Evolutionary conservation across 2,888 invertebrate species (phyloP).

Genomic region (Laspeyria flexula): DNA sequence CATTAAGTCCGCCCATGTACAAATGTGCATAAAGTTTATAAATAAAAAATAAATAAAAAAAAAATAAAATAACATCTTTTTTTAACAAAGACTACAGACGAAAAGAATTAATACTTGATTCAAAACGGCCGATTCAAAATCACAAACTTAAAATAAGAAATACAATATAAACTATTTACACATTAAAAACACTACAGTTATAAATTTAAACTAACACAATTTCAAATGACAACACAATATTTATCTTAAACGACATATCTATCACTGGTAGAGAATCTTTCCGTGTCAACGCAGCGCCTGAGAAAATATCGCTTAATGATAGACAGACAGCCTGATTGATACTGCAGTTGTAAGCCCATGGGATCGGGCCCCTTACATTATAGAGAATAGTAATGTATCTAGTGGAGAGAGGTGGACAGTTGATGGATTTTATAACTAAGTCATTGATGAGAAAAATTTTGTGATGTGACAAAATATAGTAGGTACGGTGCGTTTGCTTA

Average conservation of each 20-base stretch:
- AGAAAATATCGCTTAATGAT: slow-evolving; percentile 29
- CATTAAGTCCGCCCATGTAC: no score
- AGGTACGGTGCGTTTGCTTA: no score
- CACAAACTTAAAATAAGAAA: no score
- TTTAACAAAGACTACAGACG: no score
- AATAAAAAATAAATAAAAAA: no score
- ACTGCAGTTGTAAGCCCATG: slow-evolving; percentile 23
- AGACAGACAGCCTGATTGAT: slow-evolving; percentile 36
- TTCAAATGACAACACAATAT: slow-evolving; percentile 11
- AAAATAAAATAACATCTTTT: no score
- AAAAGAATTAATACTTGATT: no score
- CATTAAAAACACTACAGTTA: no score
- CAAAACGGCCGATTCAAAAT: no score
- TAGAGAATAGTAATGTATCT: background rate
- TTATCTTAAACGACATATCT: slow-evolving; percentile 26
- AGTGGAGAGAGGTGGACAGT: background rate
- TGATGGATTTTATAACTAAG: background rate
- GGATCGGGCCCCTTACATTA: background rate
- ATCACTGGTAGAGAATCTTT: slow-evolving; percentile 25
- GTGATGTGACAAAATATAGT: no score
- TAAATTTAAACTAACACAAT: background rate
- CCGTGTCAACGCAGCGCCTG: slow-evolving; percentile 11
- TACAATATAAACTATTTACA: no score
- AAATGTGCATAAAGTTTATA: no score
- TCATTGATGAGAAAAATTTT: slow-evolving; percentile 1